Evolutionary conservation across 1,140 invertebrate genomes (phyloP).

Genomic region (Cydia splendana): DNA sequence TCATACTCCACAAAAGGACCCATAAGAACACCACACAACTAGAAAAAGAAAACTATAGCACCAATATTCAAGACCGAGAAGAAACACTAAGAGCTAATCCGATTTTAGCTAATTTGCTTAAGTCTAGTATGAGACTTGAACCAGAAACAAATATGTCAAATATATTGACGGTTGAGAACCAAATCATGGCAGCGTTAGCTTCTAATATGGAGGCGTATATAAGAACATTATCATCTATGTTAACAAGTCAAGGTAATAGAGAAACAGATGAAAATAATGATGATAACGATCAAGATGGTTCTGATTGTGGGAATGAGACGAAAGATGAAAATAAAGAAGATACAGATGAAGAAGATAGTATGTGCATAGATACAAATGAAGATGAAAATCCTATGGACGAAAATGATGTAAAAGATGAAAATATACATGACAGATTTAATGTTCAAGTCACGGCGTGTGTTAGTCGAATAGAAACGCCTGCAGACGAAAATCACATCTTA

Average conservation of each 20-base stretch:
- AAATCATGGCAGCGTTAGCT: constrained; percentile 59
- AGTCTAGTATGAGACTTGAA: constrained; percentile 29
- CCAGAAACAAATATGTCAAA: constrained; percentile 38
- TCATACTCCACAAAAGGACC: constrained; percentile 59
- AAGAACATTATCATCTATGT: constrained; percentile 53
- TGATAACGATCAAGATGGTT: constrained; percentile 34
- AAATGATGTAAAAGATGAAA: constrained; percentile 31
- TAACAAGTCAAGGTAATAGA: constrained; percentile 40
- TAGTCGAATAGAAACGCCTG: background rate
- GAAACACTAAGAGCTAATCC: constrained; percentile 65
- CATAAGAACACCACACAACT: constrained; percentile 39
- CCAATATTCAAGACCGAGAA: constrained; percentile 32
- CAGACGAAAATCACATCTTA: background rate
- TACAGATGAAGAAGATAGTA: background rate
- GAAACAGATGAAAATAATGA: constrained; percentile 27
- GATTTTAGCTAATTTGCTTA: constrained; percentile 63
- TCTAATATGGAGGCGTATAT: constrained; percentile 63
- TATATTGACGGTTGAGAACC: constrained; percentile 56
- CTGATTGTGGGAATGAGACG: constrained; percentile 23
- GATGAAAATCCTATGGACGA: background rate
- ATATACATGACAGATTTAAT: background rate
- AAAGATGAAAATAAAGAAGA: background rate
- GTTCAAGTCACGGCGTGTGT: background rate
- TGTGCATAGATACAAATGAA: too few relatives aligned
- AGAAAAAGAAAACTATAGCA: constrained; percentile 1